phyloP scores from a whole-genome alignment of 2,888 invertebrate species.

The Alsophila aescularia region DNA sequence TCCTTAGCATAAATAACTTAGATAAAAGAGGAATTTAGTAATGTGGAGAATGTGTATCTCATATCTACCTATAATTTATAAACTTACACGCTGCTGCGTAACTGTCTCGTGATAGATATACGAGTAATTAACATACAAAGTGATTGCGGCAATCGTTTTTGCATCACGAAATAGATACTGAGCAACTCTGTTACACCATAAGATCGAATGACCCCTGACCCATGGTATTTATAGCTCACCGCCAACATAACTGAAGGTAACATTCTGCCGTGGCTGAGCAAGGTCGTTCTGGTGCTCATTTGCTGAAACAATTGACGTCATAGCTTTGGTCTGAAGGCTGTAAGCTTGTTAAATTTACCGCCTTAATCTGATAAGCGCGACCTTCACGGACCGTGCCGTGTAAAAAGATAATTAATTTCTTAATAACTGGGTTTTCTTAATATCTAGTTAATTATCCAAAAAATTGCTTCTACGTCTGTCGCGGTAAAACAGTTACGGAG shows the following conservation, averaged over 20 bases:
- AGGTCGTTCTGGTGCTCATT: slow-evolving; percentile 70
- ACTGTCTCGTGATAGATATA: background rate
- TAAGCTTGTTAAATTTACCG: slow-evolving; percentile 61
- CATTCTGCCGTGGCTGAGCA: slow-evolving; percentile 52
- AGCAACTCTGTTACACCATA: slow-evolving; percentile 38
- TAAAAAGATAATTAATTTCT: slow-evolving; percentile 37
- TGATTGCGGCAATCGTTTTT: slow-evolving; percentile 14
- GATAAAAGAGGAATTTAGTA: slow-evolving; percentile 56
- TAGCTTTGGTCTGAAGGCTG: slow-evolving; percentile 67
- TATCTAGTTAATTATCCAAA: slow-evolving; percentile 17
- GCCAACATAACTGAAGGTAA: slow-evolving; percentile 45
- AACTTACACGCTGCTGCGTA: background rate
- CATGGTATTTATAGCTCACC: slow-evolving; percentile 75
- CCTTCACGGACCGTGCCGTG: slow-evolving; percentile 47
- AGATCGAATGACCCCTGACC: slow-evolving; percentile 68
- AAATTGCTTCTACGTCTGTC: background rate
- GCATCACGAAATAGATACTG: slow-evolving; percentile 23
- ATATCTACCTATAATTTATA: background rate
- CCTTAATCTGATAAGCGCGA: slow-evolving; percentile 65
- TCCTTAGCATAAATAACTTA: slow-evolving; percentile 32
- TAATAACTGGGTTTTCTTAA: slow-evolving; percentile 31
- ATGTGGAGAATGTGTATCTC: too few relatives aligned
- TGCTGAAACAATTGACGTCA: slow-evolving; percentile 83
- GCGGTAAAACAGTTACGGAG: too few relatives aligned
- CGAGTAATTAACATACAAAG: slow-evolving; percentile 10